Conservation (phyloP, 2,888 invertebrate genomes). For the Epistrophella euchroma region DNA sequence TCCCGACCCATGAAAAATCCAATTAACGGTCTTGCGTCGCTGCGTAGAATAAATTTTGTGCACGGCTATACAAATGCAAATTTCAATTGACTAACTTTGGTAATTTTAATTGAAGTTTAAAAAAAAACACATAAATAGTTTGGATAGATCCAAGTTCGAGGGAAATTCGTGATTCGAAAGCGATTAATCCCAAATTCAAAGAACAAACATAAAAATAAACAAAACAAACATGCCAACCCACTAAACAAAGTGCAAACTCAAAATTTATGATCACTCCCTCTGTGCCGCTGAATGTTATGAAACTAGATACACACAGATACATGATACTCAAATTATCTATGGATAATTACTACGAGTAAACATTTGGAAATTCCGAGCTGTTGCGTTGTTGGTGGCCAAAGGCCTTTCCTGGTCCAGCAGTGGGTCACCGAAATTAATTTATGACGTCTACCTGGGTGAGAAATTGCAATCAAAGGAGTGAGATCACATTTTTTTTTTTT, state of each 20-base stretch:
- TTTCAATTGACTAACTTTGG: not conserved
- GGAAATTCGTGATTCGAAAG: slow-evolving; percentile 21
- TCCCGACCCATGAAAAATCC: slow-evolving; percentile 36
- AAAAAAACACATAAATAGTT: slow-evolving; percentile 19
- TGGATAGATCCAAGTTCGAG: slow-evolving; percentile 58
- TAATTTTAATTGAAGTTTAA: slow-evolving; percentile 23
- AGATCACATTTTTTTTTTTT: slow-evolving; percentile 1
- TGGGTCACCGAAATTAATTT: slow-evolving; percentile 59
- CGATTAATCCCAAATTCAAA: slow-evolving; percentile 20
- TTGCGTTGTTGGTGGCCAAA: slow-evolving; percentile 36
- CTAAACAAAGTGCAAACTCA: slow-evolving; percentile 15
- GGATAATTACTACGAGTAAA: slow-evolving; percentile 60
- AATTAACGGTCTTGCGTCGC: slow-evolving; percentile 30
- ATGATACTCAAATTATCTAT: slow-evolving; percentile 55
- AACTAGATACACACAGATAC: slow-evolving; percentile 21
- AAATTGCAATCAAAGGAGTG: slow-evolving; percentile 65
- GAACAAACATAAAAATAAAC: not conserved
- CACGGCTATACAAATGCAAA: slow-evolving; percentile 50
- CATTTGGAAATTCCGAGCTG: slow-evolving; percentile 45
- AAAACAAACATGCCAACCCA: slow-evolving; percentile 30
- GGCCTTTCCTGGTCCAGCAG: slow-evolving; percentile 32
- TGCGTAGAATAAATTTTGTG: slow-evolving; percentile 13
- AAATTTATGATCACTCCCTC: slow-evolving; percentile 36
- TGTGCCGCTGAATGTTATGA: slow-evolving; percentile 14
- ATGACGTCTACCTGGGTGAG: slow-evolving; percentile 62